Conservation (phyloP, 2,888 invertebrate genomes). For the Cantharis flavilabris region DNA sequence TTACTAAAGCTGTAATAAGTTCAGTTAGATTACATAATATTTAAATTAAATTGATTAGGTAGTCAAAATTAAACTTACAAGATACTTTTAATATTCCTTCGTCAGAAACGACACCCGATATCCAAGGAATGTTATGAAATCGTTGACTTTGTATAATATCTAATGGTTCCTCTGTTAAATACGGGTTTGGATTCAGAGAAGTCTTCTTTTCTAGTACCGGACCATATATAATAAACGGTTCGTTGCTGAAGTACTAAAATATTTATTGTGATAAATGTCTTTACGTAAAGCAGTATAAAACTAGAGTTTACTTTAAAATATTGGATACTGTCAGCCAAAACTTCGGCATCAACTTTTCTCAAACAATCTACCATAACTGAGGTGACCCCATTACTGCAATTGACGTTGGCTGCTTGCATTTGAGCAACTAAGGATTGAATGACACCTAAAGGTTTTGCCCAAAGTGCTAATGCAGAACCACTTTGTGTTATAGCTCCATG, state of each 20-base stretch:
- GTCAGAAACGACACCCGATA: slow-evolving; percentile 56
- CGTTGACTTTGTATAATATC: slow-evolving; percentile 50
- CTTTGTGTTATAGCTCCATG: slow-evolving; percentile 57
- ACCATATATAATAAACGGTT: slow-evolving; percentile 57
- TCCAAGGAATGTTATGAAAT: slow-evolving; percentile 57
- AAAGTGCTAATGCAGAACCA: slow-evolving; percentile 55
- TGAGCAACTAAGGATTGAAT: slow-evolving; percentile 46
- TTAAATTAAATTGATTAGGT: neutral
- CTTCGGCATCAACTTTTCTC: slow-evolving; percentile 50
- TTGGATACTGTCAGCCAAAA: slow-evolving; percentile 53
- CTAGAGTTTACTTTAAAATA: slow-evolving; percentile 52
- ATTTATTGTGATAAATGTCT: neutral
- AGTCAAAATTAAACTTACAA: slow-evolving; percentile 40
- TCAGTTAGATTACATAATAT: neutral
- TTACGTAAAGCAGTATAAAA: neutral
- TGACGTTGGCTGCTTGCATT: slow-evolving; percentile 52
- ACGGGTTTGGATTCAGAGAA: slow-evolving; percentile 51
- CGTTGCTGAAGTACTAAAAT: slow-evolving; percentile 56
- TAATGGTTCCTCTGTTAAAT: slow-evolving; percentile 55
- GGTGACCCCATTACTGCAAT: slow-evolving; percentile 48
- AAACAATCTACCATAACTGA: slow-evolving; percentile 54
- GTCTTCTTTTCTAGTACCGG: slow-evolving; percentile 55
- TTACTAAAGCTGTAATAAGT: slow-evolving; percentile 39
- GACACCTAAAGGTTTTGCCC: slow-evolving; percentile 46
- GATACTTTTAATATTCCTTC: slow-evolving; percentile 59